Conservation (phyloP, 2,113 vertebrate genomes). For the Microtus oregoni region DNA sequence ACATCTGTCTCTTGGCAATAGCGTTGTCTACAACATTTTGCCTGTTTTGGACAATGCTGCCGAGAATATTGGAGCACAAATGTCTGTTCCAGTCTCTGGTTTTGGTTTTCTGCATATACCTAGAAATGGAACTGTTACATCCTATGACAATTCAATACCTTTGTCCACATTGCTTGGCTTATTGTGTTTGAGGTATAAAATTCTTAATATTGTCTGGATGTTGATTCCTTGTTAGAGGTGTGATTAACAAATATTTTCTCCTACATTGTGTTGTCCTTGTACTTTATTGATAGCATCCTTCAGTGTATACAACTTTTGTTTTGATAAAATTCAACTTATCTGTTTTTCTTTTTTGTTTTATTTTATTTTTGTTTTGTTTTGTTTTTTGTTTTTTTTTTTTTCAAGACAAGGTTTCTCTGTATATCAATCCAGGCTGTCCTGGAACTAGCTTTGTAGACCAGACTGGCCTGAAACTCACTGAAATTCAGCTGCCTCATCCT, state of each 20-base stretch:
- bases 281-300: background rate
- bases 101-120: background rate
- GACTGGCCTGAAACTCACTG: too few species aligned
- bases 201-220: background rate
- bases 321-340: background rate
- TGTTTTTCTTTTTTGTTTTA: too few species aligned
- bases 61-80: background rate
- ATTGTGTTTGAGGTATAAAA: background rate
- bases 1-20: background rate
- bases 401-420: too few species aligned
- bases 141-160: background rate
- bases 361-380: too few species aligned
- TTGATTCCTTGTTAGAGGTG: background rate
- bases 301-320: background rate
- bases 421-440: too few species aligned
- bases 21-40: background rate
- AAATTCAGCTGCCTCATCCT: too few species aligned
- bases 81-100: background rate
- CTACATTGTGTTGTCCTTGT: background rate
- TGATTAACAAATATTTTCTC: background rate
- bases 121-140: background rate
- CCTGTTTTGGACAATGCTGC: background rate
- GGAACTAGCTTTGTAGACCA: too few species aligned
- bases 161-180: background rate
- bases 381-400: background rate